Base-by-base conservation (phyloP, 2,797 vertebrate species). In the Pelochelys cantorii region DNA sequence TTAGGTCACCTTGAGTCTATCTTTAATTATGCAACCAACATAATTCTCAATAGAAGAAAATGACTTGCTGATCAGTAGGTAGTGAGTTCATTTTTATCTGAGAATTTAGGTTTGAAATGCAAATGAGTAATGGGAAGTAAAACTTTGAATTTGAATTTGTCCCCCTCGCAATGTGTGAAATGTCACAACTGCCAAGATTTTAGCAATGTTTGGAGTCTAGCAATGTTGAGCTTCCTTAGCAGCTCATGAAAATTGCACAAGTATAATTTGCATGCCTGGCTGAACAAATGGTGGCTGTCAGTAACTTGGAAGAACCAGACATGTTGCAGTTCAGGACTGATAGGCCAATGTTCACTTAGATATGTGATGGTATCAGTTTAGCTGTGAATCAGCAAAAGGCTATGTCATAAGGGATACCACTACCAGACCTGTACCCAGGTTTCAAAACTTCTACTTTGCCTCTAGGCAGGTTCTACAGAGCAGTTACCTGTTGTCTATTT, bases 271-370 rank as follows among this genome's bases (percentile, higher is more conserved):
- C 79, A 37, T 7, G 4, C 54, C 34, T 55, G 27, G 1, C 0
- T 57, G 77, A 79, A 37, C 31, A 86, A 68, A 42, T 60, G 2
- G 34, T n/a, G 10, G 4, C 29, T 52, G 59, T 56, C 56, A 78
- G 1, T 31, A 37, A 6, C 25, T 71, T 25, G 75, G 22, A 10
- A 17, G 34, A 22, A 37, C 10, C 34, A 34, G 34, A 6, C 3
- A 3, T 31, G 29, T 62, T 62, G 60, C 29, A 3, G 8, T 6
- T 48, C 0, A 0, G 7, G 57, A 14, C 42, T 92, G 4, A 57
- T 83, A 34, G 2, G 31, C 71, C 23, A 77, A 0, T 37, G 3
- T 18, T 12, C 18, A 65, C 31, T 78, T 2, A 52, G 7, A 57
- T 6, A 53, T 25, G 11, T 2, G 1, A 1, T 82, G 9, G 27